Percentiles rank a stretch among this genome's conserved stretches.
Evolutionary conservation across 1,140 invertebrate genomes (phyloP).

Genomic region (Drosophila kohkoa): DNA sequence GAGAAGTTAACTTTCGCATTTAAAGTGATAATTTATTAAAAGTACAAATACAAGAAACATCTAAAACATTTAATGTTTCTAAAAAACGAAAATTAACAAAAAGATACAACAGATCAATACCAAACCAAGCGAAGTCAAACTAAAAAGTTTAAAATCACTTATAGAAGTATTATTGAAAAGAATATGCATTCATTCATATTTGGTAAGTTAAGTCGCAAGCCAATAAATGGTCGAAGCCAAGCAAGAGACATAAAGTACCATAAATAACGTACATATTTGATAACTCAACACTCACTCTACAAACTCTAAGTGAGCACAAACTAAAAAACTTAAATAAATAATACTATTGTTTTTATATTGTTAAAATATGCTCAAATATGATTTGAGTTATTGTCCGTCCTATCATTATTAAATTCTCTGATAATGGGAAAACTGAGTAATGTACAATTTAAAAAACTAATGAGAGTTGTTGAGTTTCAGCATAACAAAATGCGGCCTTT

Average conservation of each 20-base stretch:
- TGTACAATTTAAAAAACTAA: not conserved
- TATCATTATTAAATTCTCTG: not conserved
- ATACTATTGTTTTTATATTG: not conserved
- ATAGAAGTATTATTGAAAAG: constrained; percentile 42
- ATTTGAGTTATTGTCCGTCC: constrained; percentile 12
- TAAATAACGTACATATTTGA: constrained; percentile 13
- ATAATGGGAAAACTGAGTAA: not conserved
- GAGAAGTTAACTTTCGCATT: constrained; percentile 12
- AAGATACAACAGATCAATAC: not conserved
- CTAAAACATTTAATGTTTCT: constrained; percentile 27
- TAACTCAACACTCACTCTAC: constrained; percentile 40
- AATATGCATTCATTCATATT: constrained; percentile 46
- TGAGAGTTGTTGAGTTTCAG: constrained; percentile 52
- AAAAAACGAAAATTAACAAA: constrained; percentile 11
- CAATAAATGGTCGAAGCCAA: constrained; percentile 1
- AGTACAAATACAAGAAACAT: constrained; percentile 47
- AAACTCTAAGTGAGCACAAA: constrained; percentile 6
- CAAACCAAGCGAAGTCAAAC: constrained; percentile 10
- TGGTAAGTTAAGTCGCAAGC: constrained; percentile 73
- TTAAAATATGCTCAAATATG: not conserved
- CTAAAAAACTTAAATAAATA: not conserved
- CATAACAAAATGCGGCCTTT: constrained; percentile 48
- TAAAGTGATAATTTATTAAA: constrained; percentile 30
- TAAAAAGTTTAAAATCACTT: constrained; percentile 23
- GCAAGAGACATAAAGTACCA: constrained; percentile 29